Evolutionary conservation across 2,113 vertebrate genomes (phyloP).

Genomic region (Lanius collurio): DNA sequence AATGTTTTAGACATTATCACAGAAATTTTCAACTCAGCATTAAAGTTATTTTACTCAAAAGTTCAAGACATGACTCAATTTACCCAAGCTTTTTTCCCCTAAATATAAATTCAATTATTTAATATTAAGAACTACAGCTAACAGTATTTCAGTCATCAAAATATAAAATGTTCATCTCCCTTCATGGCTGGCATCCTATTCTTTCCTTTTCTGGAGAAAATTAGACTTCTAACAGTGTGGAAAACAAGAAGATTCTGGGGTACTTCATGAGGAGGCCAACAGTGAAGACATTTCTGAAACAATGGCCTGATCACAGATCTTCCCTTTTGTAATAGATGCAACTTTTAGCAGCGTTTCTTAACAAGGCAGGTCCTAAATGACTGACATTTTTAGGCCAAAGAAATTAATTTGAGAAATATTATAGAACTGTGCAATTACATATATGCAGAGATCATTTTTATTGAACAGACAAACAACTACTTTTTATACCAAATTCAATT

Average conservation of each 20-base stretch:
- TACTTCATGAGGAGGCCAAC: neutral
- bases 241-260: neutral
- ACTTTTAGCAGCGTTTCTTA: neutral
- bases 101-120: neutral
- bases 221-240: neutral
- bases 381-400: neutral
- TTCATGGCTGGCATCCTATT: neutral
- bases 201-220: neutral
- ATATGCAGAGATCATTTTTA: neutral
- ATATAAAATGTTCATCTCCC: rapidly evolving
- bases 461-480: neutral
- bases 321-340: neutral
- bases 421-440: neutral
- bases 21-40: neutral
- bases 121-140: neutral
- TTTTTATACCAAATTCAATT: neutral
- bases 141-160: neutral
- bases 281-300: neutral
- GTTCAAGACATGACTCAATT: neutral
- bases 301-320: neutral
- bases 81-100: neutral
- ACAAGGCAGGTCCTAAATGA: neutral
- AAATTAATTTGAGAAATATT: neutral
- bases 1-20: neutral
- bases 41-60: neutral